Evolutionary conservation across 2,113 vertebrate species (phyloP).

Genomic region (Syngnathus typhle): DNA sequence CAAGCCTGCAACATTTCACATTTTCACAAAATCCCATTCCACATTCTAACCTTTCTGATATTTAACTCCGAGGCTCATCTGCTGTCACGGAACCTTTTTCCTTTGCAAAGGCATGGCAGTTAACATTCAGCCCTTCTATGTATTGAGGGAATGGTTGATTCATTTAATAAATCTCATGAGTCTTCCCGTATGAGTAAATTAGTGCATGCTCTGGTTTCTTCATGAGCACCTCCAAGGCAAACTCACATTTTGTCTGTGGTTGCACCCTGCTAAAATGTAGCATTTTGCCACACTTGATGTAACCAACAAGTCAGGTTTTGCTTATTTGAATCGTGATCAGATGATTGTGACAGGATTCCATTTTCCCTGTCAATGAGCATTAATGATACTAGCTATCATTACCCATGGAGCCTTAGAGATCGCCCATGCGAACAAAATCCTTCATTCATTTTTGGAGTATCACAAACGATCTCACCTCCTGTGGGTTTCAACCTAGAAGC

Average conservation of each 20-base stretch:
- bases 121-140: slow-evolving; percentile 66
- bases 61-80: slow-evolving; percentile 69
- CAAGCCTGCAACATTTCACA: slow-evolving; percentile 67
- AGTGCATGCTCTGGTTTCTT: slow-evolving; percentile 15
- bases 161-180: slow-evolving; percentile 47
- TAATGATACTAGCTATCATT: slow-evolving; percentile 46
- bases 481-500: slow-evolving; percentile 34
- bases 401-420: slow-evolving; percentile 17
- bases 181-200: slow-evolving; percentile 8
- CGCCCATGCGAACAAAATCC: slow-evolving; percentile 2
- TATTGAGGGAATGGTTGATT: slow-evolving; percentile 66
- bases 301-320: slow-evolving; percentile 28
- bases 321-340: slow-evolving; percentile 43
- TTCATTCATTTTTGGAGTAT: slow-evolving; percentile 20
- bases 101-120: slow-evolving; percentile 52
- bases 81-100: slow-evolving; percentile 68
- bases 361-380: slow-evolving; percentile 46
- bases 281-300: slow-evolving; percentile 34
- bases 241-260: slow-evolving; percentile 18
- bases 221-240: slow-evolving; percentile 16
- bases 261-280: slow-evolving; percentile 27
- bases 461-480: slow-evolving; percentile 6
- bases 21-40: slow-evolving; percentile 68
- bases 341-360: slow-evolving; percentile 47
- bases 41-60: slow-evolving; percentile 71